Base-by-base conservation (phyloP, 2,113 vertebrate species). In the Spheniscus mendiculus region DNA sequence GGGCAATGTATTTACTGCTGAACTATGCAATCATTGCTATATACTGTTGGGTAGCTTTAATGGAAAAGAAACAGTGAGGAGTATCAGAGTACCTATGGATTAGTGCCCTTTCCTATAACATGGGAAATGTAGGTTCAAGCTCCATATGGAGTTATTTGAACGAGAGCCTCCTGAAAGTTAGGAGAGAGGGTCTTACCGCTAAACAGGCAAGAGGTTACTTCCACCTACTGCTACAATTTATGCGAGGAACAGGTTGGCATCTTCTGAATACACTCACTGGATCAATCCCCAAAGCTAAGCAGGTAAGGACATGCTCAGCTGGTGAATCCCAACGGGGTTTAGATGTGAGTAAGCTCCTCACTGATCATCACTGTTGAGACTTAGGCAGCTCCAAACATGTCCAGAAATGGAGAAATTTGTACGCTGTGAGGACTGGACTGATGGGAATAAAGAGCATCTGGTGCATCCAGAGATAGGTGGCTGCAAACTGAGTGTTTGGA, bases 331-430 rank as follows among this genome's bases (percentile, higher is more conserved):
- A 93, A 9, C 38, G 2, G 44, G 56, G 78, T 65, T 96, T 87
- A 79, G 78, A 65, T 50, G n/a, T 97, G 93, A 97, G 81, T 97
- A 95, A 97, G 81, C 66, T 89, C 65, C 73, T 91, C 50, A 27
- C 38, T 38, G 80, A 84, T 94, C 93, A 71, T 84, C 70, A 16
- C 65, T 83, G 47, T 73, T 16, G 62, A 93, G 91, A 85, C 20
- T 72, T 30, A 45, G 89, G 49, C 97, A 95, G 62, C 70, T 97
- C 89, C 82, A 93, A 82, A 97, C 96, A 82, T 19, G 95, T 32
- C 66, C 84, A 82, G 84, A 93, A 91, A 52, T 14, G 23, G 77
- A 66, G 89, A 94, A 50, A 87, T 93, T 18, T 44, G 10, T 66
- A 3, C 36, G 21, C 40, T 61, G 21, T 38, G 65, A 87, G 52